Evolutionary conservation across 2,113 vertebrate genomes (phyloP).

Genomic region (Pituophis catenifer): DNA sequence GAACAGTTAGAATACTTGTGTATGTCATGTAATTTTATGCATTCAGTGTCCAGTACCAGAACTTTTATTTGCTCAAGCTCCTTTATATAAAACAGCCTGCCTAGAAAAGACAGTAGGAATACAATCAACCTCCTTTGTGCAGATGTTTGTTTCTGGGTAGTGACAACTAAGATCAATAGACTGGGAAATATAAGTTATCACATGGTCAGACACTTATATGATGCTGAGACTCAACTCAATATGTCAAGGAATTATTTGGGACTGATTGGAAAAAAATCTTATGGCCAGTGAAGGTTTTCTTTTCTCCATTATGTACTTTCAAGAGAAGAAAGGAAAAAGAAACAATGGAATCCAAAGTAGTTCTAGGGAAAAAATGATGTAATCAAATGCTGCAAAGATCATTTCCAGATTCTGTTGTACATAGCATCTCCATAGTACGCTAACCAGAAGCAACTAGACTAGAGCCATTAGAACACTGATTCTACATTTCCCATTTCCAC

Average conservation of each 20-base stretch:
- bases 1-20: not conserved
- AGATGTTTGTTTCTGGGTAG: not conserved
- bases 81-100: not conserved
- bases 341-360: not conserved
- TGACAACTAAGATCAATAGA: not conserved
- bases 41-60: not conserved
- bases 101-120: not conserved
- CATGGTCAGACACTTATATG: not conserved
- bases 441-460: not conserved
- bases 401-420: not conserved
- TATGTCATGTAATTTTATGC: not conserved
- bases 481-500: constrained; percentile 95
- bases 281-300: not conserved
- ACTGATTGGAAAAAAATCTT: not conserved
- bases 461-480: constrained; percentile 73
- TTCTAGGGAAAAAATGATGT: not conserved
- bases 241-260: not conserved
- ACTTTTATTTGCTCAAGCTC: not conserved
- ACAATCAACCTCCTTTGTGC: not conserved
- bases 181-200: not conserved
- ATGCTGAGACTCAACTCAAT: not conserved
- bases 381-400: not conserved
- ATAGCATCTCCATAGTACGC: not conserved
- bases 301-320: not conserved
- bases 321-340: not conserved